phyloP scores from a whole-genome alignment of 2,888 invertebrate species.

The Luffia ferchaultella region DNA sequence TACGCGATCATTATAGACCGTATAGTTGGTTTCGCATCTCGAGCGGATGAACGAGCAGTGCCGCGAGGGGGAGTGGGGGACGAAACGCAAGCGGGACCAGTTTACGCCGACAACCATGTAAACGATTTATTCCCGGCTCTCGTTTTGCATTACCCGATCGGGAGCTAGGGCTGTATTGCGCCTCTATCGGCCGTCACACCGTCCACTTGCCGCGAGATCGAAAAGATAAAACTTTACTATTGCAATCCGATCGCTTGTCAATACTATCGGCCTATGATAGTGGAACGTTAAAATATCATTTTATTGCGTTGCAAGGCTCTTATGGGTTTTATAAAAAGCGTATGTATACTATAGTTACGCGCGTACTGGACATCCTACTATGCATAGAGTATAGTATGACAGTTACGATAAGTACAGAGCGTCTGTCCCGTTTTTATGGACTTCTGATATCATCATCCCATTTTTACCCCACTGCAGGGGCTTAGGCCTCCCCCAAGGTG shows the following conservation, averaged over 20 bases:
- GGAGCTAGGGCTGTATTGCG: constrained; percentile 46
- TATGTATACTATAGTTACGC: too few species aligned
- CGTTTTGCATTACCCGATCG: constrained; percentile 62
- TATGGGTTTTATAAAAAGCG: too few species aligned
- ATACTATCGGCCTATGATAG: not conserved
- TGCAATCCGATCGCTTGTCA: not conserved
- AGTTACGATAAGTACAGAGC: too few species aligned
- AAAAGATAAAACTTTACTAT: constrained; percentile 1
- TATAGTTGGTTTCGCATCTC: not conserved
- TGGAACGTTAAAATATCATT: too few species aligned
- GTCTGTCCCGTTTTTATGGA: too few species aligned
- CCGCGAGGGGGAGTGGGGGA: not conserved
- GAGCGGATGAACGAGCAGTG: not conserved
- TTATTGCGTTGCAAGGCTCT: too few species aligned
- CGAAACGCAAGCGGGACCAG: constrained; percentile 38
- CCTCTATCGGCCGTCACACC: not conserved
- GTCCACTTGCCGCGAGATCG: constrained; percentile 1
- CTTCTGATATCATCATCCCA: too few species aligned
- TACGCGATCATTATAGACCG: not conserved
- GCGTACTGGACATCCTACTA: too few species aligned
- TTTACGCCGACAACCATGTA: constrained; percentile 66
- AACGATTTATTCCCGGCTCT: constrained; percentile 62
- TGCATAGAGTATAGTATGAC: too few species aligned
- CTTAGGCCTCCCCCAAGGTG: too few species aligned
- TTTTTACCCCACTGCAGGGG: too few species aligned